Conservation (phyloP, 2,113 vertebrate genomes). For the mouse (Mus musculus) region DNA sequence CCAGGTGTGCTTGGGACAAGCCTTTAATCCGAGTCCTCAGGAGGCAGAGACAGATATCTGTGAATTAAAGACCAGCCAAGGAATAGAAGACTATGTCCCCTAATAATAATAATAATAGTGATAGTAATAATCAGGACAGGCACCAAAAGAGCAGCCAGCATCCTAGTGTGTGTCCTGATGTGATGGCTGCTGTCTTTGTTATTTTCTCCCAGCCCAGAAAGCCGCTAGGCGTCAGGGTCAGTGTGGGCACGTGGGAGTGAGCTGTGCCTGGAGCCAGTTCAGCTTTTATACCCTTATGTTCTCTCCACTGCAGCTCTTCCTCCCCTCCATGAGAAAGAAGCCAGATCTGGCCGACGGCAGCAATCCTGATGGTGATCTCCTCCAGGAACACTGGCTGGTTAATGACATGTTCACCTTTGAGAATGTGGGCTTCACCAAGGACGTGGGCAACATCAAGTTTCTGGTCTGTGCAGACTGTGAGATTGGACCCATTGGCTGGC, state of each 20-base stretch:
- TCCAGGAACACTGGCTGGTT: constrained; percentile 95
- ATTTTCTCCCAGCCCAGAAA: neutral
- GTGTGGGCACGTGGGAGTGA: neutral
- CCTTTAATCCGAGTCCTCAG: neutral
- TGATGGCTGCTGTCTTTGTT: no score
- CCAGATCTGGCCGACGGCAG: constrained; percentile 85
- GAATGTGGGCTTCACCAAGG: constrained; percentile 97
- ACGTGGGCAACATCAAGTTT: constrained; percentile 96
- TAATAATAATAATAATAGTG: no score
- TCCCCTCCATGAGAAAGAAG: constrained; percentile 96
- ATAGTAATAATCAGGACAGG: neutral
- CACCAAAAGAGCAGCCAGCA: neutral
- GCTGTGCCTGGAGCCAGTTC: accelerated
- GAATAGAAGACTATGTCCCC: neutral
- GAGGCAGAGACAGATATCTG: neutral
- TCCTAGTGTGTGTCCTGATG: neutral
- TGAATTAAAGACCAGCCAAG: neutral
- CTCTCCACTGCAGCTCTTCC: constrained; percentile 89
- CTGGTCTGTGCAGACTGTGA: constrained; percentile 98
- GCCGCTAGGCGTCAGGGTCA: neutral
- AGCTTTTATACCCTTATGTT: neutral
- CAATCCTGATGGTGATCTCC: constrained; percentile 89
- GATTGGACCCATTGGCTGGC: constrained; percentile 98
- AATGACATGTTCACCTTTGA: constrained; percentile 97
- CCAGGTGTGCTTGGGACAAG: neutral